Base-by-base conservation (phyloP, 2,888 invertebrate genomes). In the Microplitis deprimator region DNA sequence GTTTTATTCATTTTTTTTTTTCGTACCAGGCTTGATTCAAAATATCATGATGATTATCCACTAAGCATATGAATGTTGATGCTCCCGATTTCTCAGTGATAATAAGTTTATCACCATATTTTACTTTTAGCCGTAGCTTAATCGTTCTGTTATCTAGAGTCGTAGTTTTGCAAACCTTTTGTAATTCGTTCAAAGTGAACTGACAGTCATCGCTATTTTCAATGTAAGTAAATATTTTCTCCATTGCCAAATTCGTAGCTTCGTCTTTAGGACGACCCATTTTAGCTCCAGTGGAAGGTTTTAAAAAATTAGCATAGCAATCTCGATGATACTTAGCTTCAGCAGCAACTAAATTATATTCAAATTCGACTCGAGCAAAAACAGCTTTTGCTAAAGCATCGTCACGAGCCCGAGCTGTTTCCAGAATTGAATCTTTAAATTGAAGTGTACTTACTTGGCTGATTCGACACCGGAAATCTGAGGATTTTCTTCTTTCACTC, bases 221-320 rank as follows among this genome's bases (percentile, higher is more conserved):
- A 16, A 80, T 79, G 82, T 80, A 82, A 59, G 79, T 69, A 79
- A 85, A 87, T 82, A 85, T 85, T 85, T 88, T 85, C 76, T 87
- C 84, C 86, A 89, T 87, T 77, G 84, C 86, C 70, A 79, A 64
- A 81, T 85, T 84, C 70, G 75, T 82, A 79, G 82, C 41, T 78
- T 85, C 84, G 77, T 81, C 82, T 86, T 85, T 50, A 82, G 85
- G 86, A 85, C 86, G 86, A 82, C 87, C 86, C 40, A 83, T 71
- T 86, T 86, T 83, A 86, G 16, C 76, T 38, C 85, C 85, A 82
- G 83, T 87, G 69, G 74, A 68, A 64, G 85, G 85, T 85, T 78
- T 87, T 74, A 86, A 70, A 75, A 87, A 88, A 20, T 75, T 77
- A 82, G 8, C 77, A 79, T 83, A 85, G 75, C 86, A 88, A 82